Percentiles rank a stretch among this genome's conserved stretches.
phyloP scores from a whole-genome alignment of 2,113 vertebrate species.

The Entosphenus tridentatus region DNA sequence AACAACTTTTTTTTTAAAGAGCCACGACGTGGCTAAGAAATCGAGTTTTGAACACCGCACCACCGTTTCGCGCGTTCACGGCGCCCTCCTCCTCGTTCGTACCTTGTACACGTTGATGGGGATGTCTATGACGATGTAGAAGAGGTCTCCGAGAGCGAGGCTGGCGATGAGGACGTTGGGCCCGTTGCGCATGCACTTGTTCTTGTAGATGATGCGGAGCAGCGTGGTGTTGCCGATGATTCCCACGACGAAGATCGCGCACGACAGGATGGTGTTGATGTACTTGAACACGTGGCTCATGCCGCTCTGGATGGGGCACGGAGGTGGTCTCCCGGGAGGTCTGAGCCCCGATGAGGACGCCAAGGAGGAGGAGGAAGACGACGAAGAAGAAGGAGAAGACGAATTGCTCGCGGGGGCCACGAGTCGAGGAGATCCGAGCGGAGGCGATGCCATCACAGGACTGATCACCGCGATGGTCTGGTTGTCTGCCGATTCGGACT shows the following conservation, averaged over 20 bases:
- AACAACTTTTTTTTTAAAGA: too few relatives aligned
- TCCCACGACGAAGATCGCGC: constrained; percentile 53
- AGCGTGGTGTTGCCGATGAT: constrained; percentile 60
- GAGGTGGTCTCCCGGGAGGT: constrained; percentile 14
- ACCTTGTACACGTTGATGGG: constrained; percentile 64
- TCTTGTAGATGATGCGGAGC: constrained; percentile 65
- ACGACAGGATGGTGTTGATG: constrained; percentile 54
- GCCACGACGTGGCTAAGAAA: too few relatives aligned
- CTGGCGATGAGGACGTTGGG: constrained; percentile 64
- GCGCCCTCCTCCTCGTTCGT: neutral
- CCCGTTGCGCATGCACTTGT: constrained; percentile 73
- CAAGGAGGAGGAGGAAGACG: too few relatives aligned
- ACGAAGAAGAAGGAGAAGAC: too few relatives aligned
- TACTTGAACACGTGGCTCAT: constrained; percentile 54
- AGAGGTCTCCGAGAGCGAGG: constrained; percentile 53
- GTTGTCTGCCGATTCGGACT: too few relatives aligned
- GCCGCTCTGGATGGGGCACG: constrained; percentile 33
- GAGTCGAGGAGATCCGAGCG: too few relatives aligned
- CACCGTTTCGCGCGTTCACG: too few relatives aligned
- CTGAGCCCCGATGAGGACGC: too few relatives aligned
- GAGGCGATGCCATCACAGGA: too few relatives aligned
- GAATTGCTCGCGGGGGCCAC: too few relatives aligned
- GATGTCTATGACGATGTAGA: constrained; percentile 60
- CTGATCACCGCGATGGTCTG: too few relatives aligned
- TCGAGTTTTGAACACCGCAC: too few relatives aligned